Evolutionary conservation across 92 coral and sea anemone species (phyloP).

Genomic region (Pocillopora grandis): DNA sequence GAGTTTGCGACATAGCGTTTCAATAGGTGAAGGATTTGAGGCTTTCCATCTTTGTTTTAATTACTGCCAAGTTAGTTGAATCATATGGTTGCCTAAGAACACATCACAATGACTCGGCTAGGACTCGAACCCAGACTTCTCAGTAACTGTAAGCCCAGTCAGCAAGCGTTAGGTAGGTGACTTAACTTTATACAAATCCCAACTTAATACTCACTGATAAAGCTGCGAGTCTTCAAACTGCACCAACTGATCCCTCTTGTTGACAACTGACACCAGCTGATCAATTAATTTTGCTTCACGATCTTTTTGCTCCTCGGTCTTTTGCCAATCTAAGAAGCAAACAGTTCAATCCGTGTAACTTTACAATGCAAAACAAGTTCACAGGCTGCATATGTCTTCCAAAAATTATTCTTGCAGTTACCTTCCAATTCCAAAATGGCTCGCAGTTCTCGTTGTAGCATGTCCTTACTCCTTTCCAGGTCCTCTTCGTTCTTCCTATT

Average conservation of each 20-base stretch:
- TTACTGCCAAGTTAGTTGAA: too few species aligned
- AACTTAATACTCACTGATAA: constrained; percentile 76
- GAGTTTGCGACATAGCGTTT: too few species aligned
- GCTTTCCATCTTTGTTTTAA: too few species aligned
- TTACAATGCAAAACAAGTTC: background rate
- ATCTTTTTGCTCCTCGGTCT: constrained; percentile 74
- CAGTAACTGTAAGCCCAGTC: too few species aligned
- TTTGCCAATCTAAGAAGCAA: constrained; percentile 64
- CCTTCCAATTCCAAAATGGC: constrained; percentile 76
- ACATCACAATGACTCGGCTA: too few species aligned
- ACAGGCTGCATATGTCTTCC: background rate
- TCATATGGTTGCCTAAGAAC: too few species aligned
- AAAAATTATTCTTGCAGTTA: constrained; percentile 14
- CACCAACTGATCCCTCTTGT: constrained; percentile 88
- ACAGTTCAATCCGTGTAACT: background rate
- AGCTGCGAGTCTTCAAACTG: constrained; percentile 91
- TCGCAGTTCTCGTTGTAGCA: constrained; percentile 90
- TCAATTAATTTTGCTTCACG: constrained; percentile 74
- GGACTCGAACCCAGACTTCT: too few species aligned
- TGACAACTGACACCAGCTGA: constrained; percentile 82
- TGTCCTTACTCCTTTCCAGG: constrained; percentile 77
- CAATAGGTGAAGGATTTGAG: too few species aligned
- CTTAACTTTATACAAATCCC: too few species aligned
- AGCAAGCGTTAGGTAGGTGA: too few species aligned
- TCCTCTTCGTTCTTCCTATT: constrained; percentile 91